phyloP scores from a whole-genome alignment of 2,888 invertebrate genomes.

The Drosophila limbata region DNA sequence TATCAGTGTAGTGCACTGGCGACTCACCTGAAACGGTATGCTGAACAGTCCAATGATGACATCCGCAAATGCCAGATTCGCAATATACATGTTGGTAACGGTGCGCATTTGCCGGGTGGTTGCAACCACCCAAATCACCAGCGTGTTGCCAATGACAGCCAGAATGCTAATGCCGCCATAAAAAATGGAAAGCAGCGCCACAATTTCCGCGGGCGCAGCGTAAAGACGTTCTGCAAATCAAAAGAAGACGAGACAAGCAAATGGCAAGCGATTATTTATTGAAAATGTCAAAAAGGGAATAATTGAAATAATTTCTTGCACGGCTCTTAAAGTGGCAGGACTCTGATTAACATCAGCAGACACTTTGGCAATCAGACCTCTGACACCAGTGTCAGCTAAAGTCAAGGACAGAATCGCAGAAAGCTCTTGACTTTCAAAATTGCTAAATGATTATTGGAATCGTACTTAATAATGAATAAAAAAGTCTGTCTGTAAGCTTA shows the following conservation, averaged over 20 bases:
- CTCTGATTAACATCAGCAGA: conserved; percentile 36
- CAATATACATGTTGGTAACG: conserved; percentile 94
- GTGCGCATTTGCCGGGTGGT: conserved; percentile 92
- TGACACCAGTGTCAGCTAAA: background rate
- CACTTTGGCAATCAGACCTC: conserved; percentile 1
- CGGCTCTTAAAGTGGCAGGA: conserved; percentile 31
- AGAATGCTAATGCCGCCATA: conserved; percentile 93
- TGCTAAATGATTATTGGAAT: background rate
- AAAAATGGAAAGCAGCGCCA: conserved; percentile 90
- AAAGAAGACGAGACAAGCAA: background rate
- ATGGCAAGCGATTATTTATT: conserved; percentile 10
- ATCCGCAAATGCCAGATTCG: conserved; percentile 94
- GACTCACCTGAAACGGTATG: conserved; percentile 91
- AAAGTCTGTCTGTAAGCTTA: too few relatives aligned
- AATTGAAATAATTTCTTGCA: conserved; percentile 28
- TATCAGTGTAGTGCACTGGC: background rate
- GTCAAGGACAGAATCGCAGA: background rate
- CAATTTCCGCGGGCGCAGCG: conserved; percentile 90
- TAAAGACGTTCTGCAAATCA: conserved; percentile 86
- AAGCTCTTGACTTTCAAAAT: background rate
- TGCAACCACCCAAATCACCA: conserved; percentile 94
- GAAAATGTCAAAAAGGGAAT: conserved; percentile 15
- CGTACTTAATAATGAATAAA: background rate
- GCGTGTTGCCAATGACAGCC: conserved; percentile 92
- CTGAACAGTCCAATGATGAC: conserved; percentile 94